These are phyloP conservation scores for Diplodus sargus DNA, from an alignment of 2,797 vertebrate genomes.

Conservation along the genomic window DNA sequence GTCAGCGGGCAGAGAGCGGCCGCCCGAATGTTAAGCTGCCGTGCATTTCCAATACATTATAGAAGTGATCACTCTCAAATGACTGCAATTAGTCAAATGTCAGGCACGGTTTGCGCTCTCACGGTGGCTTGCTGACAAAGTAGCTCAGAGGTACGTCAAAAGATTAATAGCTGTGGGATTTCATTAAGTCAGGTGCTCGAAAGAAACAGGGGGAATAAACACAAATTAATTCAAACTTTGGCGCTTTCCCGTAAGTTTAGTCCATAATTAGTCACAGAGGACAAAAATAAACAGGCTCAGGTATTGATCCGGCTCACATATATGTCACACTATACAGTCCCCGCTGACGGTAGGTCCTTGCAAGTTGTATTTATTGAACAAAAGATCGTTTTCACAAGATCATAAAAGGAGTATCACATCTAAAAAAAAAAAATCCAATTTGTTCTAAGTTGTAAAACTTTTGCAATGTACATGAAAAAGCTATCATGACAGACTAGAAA, in stretches of 20 bases:
- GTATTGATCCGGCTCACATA: slow-evolving; percentile 9
- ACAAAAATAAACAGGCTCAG: slow-evolving; percentile 2
- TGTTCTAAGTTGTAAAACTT: not conserved
- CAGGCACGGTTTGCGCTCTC: slow-evolving; percentile 75
- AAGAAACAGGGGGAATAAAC: slow-evolving; percentile 68
- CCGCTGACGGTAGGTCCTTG: not conserved
- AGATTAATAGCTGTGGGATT: slow-evolving; percentile 81
- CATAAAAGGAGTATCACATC: not conserved
- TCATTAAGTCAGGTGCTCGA: slow-evolving; percentile 75
- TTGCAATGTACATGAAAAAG: too few relatives aligned
- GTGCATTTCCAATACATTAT: slow-evolving; percentile 76
- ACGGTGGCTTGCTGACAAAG: slow-evolving; percentile 76
- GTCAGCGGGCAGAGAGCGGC: slow-evolving; percentile 54
- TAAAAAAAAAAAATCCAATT: slow-evolving; percentile 1
- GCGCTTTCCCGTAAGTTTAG: slow-evolving; percentile 50
- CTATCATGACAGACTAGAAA: not conserved
- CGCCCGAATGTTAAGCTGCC: slow-evolving; percentile 60
- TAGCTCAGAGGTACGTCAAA: slow-evolving; percentile 79
- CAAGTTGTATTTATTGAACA: not conserved
- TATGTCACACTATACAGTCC: slow-evolving; percentile 6
- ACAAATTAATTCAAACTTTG: slow-evolving; percentile 72
- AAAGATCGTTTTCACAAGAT: not conserved
- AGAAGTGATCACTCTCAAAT: slow-evolving; percentile 82
- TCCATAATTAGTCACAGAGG: slow-evolving; percentile 47
- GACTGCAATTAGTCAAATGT: slow-evolving; percentile 87